A percentile compares a stretch with the other conserved stretches of the same genome.
Conservation (phyloP, 2,797 vertebrate species). For the Vipera latastei region DNA sequence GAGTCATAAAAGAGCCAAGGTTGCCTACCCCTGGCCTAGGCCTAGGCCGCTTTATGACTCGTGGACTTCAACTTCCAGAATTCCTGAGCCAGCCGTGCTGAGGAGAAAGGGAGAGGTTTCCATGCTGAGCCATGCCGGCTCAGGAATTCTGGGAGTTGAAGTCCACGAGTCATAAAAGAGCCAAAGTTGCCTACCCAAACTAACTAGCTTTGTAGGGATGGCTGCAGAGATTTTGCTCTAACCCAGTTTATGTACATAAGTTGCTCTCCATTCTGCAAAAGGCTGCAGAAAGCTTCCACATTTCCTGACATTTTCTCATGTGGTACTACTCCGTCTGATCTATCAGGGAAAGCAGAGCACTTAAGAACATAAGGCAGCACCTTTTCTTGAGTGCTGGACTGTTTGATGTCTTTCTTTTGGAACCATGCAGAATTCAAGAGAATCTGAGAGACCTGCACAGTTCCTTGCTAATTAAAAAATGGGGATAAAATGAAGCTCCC, state of each 20-base stretch:
- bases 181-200: neutral
- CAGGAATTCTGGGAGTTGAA: no score
- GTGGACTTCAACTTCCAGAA: no score
- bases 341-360: neutral
- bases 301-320: no score
- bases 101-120: no score
- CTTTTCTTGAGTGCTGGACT: neutral
- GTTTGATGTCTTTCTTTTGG: neutral
- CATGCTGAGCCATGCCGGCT: no score
- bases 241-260: neutral
- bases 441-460: neutral
- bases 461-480: neutral
- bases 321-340: neutral
- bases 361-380: neutral
- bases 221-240: neutral
- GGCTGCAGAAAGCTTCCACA: neutral
- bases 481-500: neutral
- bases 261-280: neutral
- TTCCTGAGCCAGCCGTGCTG: no score
- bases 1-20: no score
- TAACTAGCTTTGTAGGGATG: neutral
- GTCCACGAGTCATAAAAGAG: no score
- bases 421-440: neutral
- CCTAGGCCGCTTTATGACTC: no score
- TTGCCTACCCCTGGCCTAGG: no score